Evolutionary conservation across 2,113 vertebrate genomes (phyloP).

Genomic region (Sapayoa aenigma): DNA sequence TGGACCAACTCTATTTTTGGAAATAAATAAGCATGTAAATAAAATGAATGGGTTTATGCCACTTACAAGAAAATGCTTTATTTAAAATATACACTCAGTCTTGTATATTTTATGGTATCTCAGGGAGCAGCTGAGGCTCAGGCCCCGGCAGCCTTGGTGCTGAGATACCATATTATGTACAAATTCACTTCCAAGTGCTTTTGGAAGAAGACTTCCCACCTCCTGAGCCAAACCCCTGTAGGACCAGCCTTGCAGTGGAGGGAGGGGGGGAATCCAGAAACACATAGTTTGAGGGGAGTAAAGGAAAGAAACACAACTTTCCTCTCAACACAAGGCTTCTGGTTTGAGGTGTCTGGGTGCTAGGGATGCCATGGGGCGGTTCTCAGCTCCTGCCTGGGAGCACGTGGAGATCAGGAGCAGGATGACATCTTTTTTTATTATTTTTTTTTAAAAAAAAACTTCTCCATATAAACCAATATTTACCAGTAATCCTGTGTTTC

Average conservation of each 20-base stretch:
- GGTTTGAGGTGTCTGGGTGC: conserved; percentile 55
- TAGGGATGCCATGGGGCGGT: not conserved
- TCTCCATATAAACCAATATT: conserved; percentile 81
- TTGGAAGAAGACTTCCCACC: not conserved
- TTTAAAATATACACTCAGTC: conserved; percentile 42
- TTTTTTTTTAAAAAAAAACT: not conserved
- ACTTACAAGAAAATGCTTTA: conserved; percentile 65
- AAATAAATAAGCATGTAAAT: conserved; percentile 70
- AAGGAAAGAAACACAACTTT: not conserved
- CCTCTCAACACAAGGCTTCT: conserved; percentile 59
- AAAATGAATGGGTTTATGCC: conserved; percentile 67
- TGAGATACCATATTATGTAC: conserved; percentile 56
- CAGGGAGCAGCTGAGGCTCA: not conserved
- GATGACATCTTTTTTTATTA: conserved; percentile 17
- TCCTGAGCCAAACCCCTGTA: not conserved
- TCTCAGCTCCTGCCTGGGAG: not conserved
- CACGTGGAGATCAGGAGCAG: not conserved
- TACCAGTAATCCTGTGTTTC: conserved; percentile 81
- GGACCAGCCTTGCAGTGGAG: not conserved
- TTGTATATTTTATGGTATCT: conserved; percentile 61
- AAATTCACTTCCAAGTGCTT: conserved; percentile 23
- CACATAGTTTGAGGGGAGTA: not conserved
- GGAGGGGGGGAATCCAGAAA: not conserved
- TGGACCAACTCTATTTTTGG: conserved; percentile 67
- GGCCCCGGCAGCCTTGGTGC: not conserved